Evolutionary conservation across 2,113 vertebrate species (phyloP).

Genomic region (Mastomys natalensis): DNA sequence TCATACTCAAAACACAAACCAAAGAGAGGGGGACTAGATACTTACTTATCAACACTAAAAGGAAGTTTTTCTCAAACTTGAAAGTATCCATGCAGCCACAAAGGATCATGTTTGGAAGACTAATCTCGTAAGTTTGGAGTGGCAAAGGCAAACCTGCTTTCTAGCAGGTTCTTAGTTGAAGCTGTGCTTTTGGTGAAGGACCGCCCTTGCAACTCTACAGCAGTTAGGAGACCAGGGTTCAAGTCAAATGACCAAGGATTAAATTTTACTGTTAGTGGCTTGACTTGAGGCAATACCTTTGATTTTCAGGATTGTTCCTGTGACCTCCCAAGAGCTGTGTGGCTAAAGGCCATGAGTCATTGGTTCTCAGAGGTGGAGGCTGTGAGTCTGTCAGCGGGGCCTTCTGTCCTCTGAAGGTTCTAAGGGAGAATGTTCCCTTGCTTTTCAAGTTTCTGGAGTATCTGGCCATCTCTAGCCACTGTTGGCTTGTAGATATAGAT

Average conservation of each 20-base stretch:
- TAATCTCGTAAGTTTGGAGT: not conserved
- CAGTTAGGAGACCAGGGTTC: not conserved
- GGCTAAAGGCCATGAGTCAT: not conserved
- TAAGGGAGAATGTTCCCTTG: not conserved
- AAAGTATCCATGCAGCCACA: not conserved
- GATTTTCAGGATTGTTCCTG: not conserved
- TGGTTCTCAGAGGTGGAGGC: not conserved
- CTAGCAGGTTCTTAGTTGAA: conserved; percentile 31
- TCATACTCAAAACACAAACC: not conserved
- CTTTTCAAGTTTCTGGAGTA: not conserved
- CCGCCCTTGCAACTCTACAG: not conserved
- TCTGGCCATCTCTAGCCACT: too few species aligned
- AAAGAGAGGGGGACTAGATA: not conserved
- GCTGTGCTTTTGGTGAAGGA: not conserved
- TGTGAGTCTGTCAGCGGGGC: not conserved
- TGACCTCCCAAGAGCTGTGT: not conserved
- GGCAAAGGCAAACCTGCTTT: not conserved
- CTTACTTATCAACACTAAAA: not conserved
- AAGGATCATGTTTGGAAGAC: not conserved
- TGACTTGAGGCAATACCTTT: not conserved
- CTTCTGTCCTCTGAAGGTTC: not conserved
- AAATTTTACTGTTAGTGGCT: not conserved
- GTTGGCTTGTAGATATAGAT: too few species aligned
- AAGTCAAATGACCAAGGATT: not conserved
- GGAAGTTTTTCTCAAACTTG: not conserved